Evolutionary conservation across 2,797 vertebrate species (phyloP), one percentile per base, ranked within the genome.

Genomic region (Phrynocephalus vlangalii): DNA sequence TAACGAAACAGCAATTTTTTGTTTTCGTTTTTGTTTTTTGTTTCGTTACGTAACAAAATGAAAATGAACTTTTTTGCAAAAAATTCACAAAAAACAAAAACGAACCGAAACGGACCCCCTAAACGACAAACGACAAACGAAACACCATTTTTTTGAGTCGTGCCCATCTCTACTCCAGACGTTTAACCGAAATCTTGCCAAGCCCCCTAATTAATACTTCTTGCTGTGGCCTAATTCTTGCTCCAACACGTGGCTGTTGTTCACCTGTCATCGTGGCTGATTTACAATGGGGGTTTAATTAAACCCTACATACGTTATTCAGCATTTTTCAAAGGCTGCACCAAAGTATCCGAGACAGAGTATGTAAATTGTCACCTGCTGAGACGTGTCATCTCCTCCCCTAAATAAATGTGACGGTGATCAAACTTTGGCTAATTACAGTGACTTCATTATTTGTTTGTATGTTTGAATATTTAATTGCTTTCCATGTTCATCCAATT

Each of bases 391-490:
- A 95, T 95, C 96, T 95, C 95, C 44, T 60, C 18, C 94, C 93
- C 94, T 96, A 97, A 97, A 95, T 95, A 96, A 96, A 96, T 96
- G 95, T 95, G 96, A 96, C 97, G 96, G 96, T 95, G 97, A 97
- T 96, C 96, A 97, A 97, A 97, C 96, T 96, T 96, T 93, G 95
- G 94, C 96, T 97, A 97, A 97, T 97, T 96, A 96, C 93, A 71
- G 95, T 89, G 95, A 96, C 96, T 96, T 94, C 90, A 94, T 97
- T 97, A 97, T 96, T 96, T 97, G 96, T 97, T 97, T 97, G 96
- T 96, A 96, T 96, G 96, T 97, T 97, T 97, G 96, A 96, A 97
- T 97, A 96, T 97, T 97, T 97, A 96, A 97, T 97, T 96, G 96
- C 96, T 96, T 96, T 96, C 38, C 94, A 83, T 96, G 96, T 97